These are phyloP conservation scores for Lutjanus erythropterus DNA, from an alignment of 2,113 vertebrate species.

Conservation along the genomic window DNA sequence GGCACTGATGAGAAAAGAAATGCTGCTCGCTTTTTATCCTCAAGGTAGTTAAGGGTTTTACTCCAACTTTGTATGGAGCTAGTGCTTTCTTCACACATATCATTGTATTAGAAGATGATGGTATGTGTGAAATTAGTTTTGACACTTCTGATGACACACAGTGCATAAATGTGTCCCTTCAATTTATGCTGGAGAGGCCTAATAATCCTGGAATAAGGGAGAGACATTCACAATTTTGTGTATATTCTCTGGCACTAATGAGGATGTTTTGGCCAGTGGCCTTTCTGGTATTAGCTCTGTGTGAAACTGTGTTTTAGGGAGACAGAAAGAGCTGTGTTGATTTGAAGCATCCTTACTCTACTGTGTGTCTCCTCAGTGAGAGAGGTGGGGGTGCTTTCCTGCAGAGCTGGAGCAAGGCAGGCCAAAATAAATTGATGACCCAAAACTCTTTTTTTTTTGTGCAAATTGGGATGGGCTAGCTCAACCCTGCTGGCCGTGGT, in stretches of 20 bases:
- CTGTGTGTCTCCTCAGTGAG: background rate
- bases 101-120: background rate
- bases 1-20: background rate
- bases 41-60: background rate
- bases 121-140: conserved; percentile 21
- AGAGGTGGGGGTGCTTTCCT: conserved; percentile 17
- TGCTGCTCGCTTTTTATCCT: background rate
- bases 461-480: background rate
- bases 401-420: conserved; percentile 9
- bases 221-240: background rate
- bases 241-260: conserved; percentile 42
- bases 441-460: conserved; percentile 31
- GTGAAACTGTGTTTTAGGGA: conserved; percentile 23
- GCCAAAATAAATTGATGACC: conserved; percentile 34
- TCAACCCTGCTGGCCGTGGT: background rate
- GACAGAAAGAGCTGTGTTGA: background rate
- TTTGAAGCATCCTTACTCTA: background rate
- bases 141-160: conserved; percentile 2
- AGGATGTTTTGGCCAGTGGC: conserved; percentile 46
- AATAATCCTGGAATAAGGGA: conserved; percentile 19
- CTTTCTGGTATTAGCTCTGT: conserved; percentile 26
- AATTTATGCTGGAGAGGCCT: conserved; percentile 14
- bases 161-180: conserved; percentile 22
- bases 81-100: background rate
- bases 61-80: background rate